These are phyloP conservation scores for Sminthopsis crassicaudata DNA, from an alignment of 2,113 vertebrate genomes.

Conservation along the genomic window DNA sequence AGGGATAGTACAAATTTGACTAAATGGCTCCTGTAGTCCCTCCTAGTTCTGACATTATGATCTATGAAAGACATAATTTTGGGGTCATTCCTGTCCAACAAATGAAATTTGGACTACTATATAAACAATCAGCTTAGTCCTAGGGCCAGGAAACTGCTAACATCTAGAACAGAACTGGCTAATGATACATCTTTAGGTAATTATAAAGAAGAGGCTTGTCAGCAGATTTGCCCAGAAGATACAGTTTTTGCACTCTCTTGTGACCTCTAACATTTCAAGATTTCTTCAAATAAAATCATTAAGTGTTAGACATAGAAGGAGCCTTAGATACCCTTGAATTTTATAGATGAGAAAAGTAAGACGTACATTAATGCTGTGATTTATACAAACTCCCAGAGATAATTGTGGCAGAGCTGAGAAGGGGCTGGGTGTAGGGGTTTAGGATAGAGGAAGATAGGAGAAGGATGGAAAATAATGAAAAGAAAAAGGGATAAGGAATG, in stretches of 20 bases:
- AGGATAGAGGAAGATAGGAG: background rate
- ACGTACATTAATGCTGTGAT: background rate
- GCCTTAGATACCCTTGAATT: background rate
- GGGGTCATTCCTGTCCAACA: background rate
- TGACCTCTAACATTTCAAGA: constrained; percentile 21
- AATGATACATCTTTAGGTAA: constrained; percentile 8
- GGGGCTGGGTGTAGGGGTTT: background rate
- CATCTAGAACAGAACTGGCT: background rate
- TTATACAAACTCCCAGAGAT: background rate
- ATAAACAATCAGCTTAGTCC: background rate
- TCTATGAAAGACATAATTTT: background rate
- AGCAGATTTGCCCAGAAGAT: constrained; percentile 5
- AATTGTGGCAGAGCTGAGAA: background rate
- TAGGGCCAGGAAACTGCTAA: background rate
- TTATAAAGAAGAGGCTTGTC: background rate
- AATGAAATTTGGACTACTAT: background rate
- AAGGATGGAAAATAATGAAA: background rate
- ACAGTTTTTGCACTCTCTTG: constrained; percentile 25
- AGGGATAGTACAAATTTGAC: background rate
- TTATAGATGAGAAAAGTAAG: background rate
- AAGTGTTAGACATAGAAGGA: background rate
- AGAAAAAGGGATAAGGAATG: background rate
- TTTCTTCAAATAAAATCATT: constrained; percentile 10
- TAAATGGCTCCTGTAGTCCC: background rate
- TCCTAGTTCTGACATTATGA: background rate